These are phyloP conservation scores for Chascanopsetta lugubris DNA, from an alignment of 2,113 vertebrate genomes.

Conservation along the genomic window DNA sequence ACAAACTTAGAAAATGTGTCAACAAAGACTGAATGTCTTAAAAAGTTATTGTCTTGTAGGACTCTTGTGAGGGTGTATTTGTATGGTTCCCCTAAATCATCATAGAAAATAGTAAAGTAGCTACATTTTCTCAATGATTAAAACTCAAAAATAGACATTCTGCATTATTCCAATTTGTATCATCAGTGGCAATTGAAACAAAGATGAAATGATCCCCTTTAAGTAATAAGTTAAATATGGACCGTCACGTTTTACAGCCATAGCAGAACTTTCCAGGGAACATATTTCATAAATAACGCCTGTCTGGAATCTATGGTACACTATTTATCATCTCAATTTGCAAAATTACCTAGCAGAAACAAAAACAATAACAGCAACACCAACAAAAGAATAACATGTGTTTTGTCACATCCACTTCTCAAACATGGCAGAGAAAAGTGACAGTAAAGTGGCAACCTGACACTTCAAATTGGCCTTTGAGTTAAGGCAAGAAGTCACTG, in stretches of 20 bases:
- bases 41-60: neutral
- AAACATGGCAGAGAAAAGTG: slow-evolving; percentile 68
- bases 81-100: neutral
- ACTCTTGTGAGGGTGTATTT: neutral
- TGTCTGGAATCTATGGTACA: slow-evolving; percentile 18
- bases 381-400: slow-evolving; percentile 34
- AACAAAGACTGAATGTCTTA: neutral
- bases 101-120: slow-evolving; percentile 9
- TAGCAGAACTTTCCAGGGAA: slow-evolving; percentile 25
- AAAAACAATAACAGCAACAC: slow-evolving; percentile 46
- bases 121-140: neutral
- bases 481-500: slow-evolving; percentile 40
- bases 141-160: slow-evolving; percentile 12
- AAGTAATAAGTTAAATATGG: slow-evolving; percentile 26
- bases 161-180: slow-evolving; percentile 1
- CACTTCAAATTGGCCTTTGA: slow-evolving; percentile 21
- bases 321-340: slow-evolving; percentile 14
- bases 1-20: neutral
- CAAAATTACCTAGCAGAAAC: slow-evolving; percentile 20
- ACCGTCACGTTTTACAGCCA: slow-evolving; percentile 41
- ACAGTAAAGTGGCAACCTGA: slow-evolving; percentile 42
- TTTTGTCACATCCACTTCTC: no score
- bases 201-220: slow-evolving; percentile 23
- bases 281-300: slow-evolving; percentile 14
- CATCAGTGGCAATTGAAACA: slow-evolving; percentile 12